phyloP scores from a whole-genome alignment of 2,888 invertebrate genomes.

The Heliconius aoede region DNA sequence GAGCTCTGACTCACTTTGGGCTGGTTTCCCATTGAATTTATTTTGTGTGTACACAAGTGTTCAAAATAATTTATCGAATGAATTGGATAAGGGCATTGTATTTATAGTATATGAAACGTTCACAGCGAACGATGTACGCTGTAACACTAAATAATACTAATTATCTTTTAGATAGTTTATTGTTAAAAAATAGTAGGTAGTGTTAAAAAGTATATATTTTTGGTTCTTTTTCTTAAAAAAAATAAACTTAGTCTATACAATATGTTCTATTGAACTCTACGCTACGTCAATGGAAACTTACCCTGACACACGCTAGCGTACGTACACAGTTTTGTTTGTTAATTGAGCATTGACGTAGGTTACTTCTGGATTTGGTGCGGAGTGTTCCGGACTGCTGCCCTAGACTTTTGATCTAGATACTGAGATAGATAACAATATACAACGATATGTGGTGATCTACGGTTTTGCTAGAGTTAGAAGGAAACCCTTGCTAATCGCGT shows the following conservation, averaged over 20 bases:
- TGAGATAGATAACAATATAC: slow-evolving; percentile 24
- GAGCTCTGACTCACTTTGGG: slow-evolving; percentile 46
- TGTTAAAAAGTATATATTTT: no score
- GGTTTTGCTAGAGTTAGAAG: slow-evolving; percentile 7
- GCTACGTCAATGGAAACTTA: not conserved
- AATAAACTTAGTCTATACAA: not conserved
- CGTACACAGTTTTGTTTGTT: slow-evolving; percentile 52
- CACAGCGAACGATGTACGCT: no score
- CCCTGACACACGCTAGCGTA: slow-evolving; percentile 46
- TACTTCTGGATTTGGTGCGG: slow-evolving; percentile 44
- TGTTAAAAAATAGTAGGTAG: no score
- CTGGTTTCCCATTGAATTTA: slow-evolving; percentile 8
- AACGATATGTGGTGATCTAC: not conserved
- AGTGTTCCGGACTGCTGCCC: slow-evolving; percentile 25
- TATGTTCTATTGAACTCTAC: not conserved
- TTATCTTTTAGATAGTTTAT: no score
- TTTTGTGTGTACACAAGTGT: not conserved
- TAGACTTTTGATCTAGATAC: slow-evolving; percentile 27
- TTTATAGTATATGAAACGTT: not conserved
- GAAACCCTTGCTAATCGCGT: not conserved
- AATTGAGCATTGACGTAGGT: slow-evolving; percentile 48
- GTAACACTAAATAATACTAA: no score
- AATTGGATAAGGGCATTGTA: no score
- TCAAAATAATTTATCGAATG: not conserved
- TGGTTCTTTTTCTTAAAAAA: no score